These are phyloP conservation scores for Semaprochilodus insignis DNA, from an alignment of 2,797 vertebrate genomes.

Conservation along the genomic window DNA sequence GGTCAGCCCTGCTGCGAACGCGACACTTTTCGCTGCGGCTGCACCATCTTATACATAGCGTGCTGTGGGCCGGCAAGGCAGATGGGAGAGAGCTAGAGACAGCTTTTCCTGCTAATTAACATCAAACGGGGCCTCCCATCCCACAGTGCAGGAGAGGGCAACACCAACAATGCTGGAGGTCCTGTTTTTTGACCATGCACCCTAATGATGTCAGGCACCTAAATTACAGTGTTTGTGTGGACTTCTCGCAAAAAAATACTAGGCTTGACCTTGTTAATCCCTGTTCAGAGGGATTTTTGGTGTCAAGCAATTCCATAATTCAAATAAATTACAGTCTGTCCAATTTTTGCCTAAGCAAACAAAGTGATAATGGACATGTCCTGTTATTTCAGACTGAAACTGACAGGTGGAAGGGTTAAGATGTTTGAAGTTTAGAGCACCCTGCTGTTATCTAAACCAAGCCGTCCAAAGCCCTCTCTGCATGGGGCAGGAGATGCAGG, in stretches of 20 bases:
- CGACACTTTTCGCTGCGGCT: conserved; percentile 47
- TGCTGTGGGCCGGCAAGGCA: conserved; percentile 10
- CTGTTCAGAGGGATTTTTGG: conserved; percentile 6
- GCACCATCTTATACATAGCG: conserved; percentile 19
- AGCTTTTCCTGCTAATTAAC: conserved; percentile 48
- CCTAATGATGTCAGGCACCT: conserved; percentile 47
- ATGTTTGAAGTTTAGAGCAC: conserved; percentile 54
- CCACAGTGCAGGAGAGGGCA: not conserved
- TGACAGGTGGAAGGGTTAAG: conserved; percentile 63
- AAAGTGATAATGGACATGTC: conserved; percentile 61
- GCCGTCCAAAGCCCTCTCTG: conserved; percentile 27
- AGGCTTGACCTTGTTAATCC: no score
- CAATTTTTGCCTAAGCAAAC: conserved; percentile 58
- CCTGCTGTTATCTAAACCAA: conserved; percentile 53
- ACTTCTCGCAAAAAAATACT: no score
- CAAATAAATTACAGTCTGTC: conserved; percentile 54
- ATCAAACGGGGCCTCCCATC: conserved; percentile 17
- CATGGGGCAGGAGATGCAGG: conserved; percentile 27
- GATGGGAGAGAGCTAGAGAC: not conserved
- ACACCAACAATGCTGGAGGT: conserved; percentile 58
- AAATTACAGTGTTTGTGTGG: conserved; percentile 20
- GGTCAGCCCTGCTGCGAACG: conserved; percentile 38
- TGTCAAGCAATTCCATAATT: conserved; percentile 50
- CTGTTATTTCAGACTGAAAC: conserved; percentile 53
- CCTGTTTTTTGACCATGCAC: conserved; percentile 44